Evolutionary conservation across 2,888 invertebrate genomes (phyloP).

Genomic region (Cheilosia vernalis): DNA sequence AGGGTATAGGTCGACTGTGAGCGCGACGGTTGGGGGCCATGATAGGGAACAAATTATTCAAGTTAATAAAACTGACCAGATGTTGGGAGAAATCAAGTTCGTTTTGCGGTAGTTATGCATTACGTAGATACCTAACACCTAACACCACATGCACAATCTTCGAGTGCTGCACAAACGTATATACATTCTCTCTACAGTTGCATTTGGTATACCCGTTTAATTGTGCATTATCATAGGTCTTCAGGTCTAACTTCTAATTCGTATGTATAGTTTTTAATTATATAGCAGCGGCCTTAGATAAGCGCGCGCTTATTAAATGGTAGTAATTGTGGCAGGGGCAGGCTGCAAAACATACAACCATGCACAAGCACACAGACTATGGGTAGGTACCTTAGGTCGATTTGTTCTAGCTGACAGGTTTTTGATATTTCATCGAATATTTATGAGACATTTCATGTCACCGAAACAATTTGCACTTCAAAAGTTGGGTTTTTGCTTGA

Average conservation of each 20-base stretch:
- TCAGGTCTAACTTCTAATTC: constrained; percentile 35
- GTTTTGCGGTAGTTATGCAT: constrained; percentile 49
- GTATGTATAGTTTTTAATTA: constrained; percentile 23
- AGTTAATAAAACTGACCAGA: constrained; percentile 58
- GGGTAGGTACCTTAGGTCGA: neutral
- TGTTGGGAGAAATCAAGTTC: constrained; percentile 66
- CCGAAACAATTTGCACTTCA: constrained; percentile 23
- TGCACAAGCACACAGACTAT: neutral
- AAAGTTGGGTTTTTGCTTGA: neutral
- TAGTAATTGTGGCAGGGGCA: constrained; percentile 39
- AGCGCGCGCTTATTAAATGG: constrained; percentile 50
- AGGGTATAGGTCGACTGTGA: neutral
- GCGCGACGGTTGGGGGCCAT: constrained; percentile 20
- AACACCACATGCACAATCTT: constrained; percentile 44
- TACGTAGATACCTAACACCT: constrained; percentile 32
- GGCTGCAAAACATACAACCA: neutral
- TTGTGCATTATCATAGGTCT: constrained; percentile 50
- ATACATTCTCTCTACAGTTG: neutral
- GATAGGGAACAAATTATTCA: constrained; percentile 36
- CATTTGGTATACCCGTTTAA: constrained; percentile 25
- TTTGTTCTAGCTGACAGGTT: constrained; percentile 63
- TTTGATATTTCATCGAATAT: constrained; percentile 54
- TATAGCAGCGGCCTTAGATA: constrained; percentile 43
- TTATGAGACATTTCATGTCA: constrained; percentile 50
- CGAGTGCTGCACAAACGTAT: constrained; percentile 12